Conservation (phyloP, 2,797 vertebrate species). For the Naso thynnoides region DNA sequence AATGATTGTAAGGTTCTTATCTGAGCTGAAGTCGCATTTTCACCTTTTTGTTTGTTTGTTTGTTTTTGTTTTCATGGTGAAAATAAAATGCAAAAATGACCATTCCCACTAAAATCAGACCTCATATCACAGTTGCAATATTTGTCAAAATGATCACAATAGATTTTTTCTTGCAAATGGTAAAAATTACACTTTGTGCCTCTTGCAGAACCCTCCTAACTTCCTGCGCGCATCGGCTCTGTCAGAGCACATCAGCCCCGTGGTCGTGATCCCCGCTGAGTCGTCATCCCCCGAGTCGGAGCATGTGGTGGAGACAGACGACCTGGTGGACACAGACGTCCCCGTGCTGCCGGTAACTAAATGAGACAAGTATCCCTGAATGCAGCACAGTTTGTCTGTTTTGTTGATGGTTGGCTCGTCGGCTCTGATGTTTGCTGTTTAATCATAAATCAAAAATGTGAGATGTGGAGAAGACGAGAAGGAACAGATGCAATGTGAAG, state of each 20-base stretch:
- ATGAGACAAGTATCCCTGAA: background rate
- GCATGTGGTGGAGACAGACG: slow-evolving; percentile 91
- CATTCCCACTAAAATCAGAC: too few species aligned
- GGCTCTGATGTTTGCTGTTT: background rate
- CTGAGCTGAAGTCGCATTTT: too few species aligned
- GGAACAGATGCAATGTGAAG: slow-evolving; percentile 17
- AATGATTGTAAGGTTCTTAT: too few species aligned
- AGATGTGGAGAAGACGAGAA: background rate
- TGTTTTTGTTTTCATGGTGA: too few species aligned
- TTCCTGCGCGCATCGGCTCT: slow-evolving; percentile 96
- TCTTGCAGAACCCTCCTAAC: slow-evolving; percentile 93
- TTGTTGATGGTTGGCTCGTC: background rate
- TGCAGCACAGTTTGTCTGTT: slow-evolving; percentile 5
- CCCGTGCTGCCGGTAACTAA: slow-evolving; percentile 86
- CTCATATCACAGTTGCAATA: too few species aligned
- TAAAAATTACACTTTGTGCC: background rate
- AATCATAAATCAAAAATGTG: background rate
- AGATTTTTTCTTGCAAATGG: background rate
- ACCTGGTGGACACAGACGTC: slow-evolving; percentile 94
- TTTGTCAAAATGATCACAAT: background rate
- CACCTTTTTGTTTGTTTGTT: too few species aligned
- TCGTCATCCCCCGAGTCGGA: slow-evolving; percentile 94
- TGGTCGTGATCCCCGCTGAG: slow-evolving; percentile 95
- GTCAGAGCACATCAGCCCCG: slow-evolving; percentile 98
- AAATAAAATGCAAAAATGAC: too few species aligned